phyloP scores from a whole-genome alignment of 2,113 vertebrate species.

The Pyxicephalus adspersus region DNA sequence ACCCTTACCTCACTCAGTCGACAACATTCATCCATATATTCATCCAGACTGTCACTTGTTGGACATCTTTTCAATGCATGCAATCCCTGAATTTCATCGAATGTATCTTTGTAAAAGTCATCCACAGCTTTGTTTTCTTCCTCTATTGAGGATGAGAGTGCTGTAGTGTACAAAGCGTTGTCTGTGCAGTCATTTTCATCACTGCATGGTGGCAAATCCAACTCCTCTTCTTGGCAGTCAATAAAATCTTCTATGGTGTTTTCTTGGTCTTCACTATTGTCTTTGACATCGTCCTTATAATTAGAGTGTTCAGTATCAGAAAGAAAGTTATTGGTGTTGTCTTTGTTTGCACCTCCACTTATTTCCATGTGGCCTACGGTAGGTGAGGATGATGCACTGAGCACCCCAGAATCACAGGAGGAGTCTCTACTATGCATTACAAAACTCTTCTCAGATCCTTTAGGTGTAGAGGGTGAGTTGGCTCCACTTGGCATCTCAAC shows the following conservation, averaged over 20 bases:
- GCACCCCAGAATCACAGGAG: slow-evolving; percentile 79
- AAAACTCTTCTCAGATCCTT: slow-evolving; percentile 83
- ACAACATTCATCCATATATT: slow-evolving; percentile 89
- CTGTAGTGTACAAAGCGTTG: slow-evolving; percentile 54
- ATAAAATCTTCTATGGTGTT: slow-evolving; percentile 55
- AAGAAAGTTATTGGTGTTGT: slow-evolving; percentile 51
- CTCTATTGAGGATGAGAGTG: slow-evolving; percentile 42
- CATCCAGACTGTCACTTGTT: slow-evolving; percentile 79
- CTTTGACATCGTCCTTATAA: slow-evolving; percentile 42
- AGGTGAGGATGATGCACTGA: slow-evolving; percentile 71
- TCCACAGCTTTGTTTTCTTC: slow-evolving; percentile 54
- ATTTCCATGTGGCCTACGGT: slow-evolving; percentile 63
- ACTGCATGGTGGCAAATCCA: slow-evolving; percentile 49
- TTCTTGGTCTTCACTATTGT: slow-evolving; percentile 46
- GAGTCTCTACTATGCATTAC: slow-evolving; percentile 82
- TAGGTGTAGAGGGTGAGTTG: slow-evolving; percentile 80
- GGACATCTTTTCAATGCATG: slow-evolving; percentile 70
- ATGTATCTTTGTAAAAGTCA: slow-evolving; percentile 57
- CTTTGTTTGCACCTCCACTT: slow-evolving; percentile 61
- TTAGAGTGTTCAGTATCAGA: slow-evolving; percentile 47
- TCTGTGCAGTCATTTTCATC: slow-evolving; percentile 34
- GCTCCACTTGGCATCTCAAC: slow-evolving; percentile 83
- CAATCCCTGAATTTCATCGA: slow-evolving; percentile 60
- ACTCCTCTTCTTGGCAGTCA: slow-evolving; percentile 54
- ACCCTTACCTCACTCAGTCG: slow-evolving; percentile 82